A percentile compares a stretch with the other conserved stretches of the same genome.
Conservation (phyloP, 2,113 vertebrate genomes). For the Haemorhous mexicanus region DNA sequence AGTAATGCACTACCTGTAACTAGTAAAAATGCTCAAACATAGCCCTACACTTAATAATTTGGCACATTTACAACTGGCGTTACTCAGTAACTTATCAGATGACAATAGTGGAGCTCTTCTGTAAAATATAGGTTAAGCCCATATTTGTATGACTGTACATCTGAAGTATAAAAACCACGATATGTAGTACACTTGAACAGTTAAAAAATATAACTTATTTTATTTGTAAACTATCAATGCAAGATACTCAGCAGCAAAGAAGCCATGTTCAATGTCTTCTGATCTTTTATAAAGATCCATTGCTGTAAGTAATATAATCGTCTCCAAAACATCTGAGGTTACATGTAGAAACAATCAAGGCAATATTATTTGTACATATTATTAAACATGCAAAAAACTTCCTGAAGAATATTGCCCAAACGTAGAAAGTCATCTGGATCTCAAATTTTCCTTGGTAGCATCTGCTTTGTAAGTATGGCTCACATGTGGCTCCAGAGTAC, state of each 20-base stretch:
- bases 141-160: conserved; percentile 72
- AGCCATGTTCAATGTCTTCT: conserved; percentile 63
- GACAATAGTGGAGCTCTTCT: conserved; percentile 61
- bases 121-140: conserved; percentile 70
- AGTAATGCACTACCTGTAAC: background rate
- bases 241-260: conserved; percentile 66
- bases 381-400: conserved; percentile 88
- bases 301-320: conserved; percentile 59
- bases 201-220: conserved; percentile 80
- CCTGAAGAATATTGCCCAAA: conserved; percentile 73
- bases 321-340: conserved; percentile 76
- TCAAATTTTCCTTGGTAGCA: conserved; percentile 71
- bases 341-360: conserved; percentile 87
- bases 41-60: conserved; percentile 47
- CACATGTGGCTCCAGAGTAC: conserved; percentile 49
- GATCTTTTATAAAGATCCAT: conserved; percentile 65
- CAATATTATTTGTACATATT: conserved; percentile 83
- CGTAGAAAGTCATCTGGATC: conserved; percentile 69
- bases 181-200: conserved; percentile 70
- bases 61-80: conserved; percentile 49
- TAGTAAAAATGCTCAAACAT: conserved; percentile 39
- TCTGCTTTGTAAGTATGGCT: conserved; percentile 72
- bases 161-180: conserved; percentile 74
- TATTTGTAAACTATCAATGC: conserved; percentile 75
- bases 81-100: conserved; percentile 58